phyloP scores from a whole-genome alignment of 2,888 invertebrate species.

The Eugnorisma glareosa region DNA sequence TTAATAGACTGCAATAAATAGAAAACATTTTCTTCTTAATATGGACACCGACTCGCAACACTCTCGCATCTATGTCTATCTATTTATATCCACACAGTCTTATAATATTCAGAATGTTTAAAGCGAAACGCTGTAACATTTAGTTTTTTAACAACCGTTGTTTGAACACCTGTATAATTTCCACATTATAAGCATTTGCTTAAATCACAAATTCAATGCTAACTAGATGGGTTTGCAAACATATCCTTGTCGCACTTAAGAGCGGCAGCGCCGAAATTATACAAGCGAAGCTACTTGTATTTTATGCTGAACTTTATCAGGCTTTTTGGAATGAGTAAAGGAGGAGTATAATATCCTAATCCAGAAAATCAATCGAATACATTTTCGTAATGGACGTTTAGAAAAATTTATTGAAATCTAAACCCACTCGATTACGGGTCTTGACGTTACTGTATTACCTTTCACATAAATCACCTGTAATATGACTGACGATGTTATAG shows the following conservation, averaged over 20 bases:
- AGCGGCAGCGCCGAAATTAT: background rate
- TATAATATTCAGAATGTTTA: background rate
- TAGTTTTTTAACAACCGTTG: slow-evolving; percentile 21
- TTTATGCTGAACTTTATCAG: slow-evolving; percentile 1
- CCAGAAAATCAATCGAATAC: background rate
- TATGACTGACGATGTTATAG: too few relatives aligned
- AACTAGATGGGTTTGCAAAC: slow-evolving; percentile 32
- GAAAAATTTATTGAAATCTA: too few relatives aligned
- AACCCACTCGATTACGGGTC: too few relatives aligned
- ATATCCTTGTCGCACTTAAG: slow-evolving; percentile 3
- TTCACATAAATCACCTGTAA: too few relatives aligned
- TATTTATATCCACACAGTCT: background rate
- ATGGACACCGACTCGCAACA: too few relatives aligned
- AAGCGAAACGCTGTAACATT: background rate
- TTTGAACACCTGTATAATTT: slow-evolving; percentile 36
- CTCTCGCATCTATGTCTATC: background rate
- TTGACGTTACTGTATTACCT: too few relatives aligned
- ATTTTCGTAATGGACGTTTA: too few relatives aligned
- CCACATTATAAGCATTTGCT: slow-evolving; percentile 47
- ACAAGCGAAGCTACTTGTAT: background rate
- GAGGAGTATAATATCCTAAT: too few relatives aligned
- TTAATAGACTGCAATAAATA: background rate
- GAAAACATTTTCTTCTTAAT: background rate
- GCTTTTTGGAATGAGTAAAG: too few relatives aligned
- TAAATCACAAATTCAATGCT: slow-evolving; percentile 16